Evolutionary conservation across 2,797 vertebrate genomes (phyloP), one percentile per base, ranked within the genome.

Genomic region (Coreius guichenoti): DNA sequence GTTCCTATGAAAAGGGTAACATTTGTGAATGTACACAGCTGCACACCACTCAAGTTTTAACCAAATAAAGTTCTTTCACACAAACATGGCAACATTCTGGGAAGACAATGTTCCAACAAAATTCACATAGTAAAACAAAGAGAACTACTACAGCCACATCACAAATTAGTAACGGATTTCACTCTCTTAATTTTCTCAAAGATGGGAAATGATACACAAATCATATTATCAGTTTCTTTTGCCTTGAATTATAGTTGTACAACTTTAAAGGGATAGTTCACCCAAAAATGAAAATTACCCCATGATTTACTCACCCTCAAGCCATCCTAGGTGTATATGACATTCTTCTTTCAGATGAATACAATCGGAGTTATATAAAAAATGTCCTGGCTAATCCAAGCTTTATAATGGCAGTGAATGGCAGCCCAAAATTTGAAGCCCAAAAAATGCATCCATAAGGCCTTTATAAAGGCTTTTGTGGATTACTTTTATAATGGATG

Each of bases 1-100:
- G 73, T 78, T 12, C 61, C 29, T 49, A 9, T 5, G 21, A 82
- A 36, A 56, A 65, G 11, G 36, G 51, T 2, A 19, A 78, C 23
- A 29, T 73, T 54, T 81, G 26, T 29, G 49, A 77, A 72, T 51
- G 21, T 23, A 68, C 45, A 7, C 16, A 23, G 58, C 21, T 63
- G 31, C 31, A 39, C 69, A 23, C 13, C 23, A 68, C 81, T 82
- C 56, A 54, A 56, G 31, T 45, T 26, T 36, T 69, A 78, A 65
- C 29, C 45, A 77, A 78, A 70, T 33, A 82, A 21, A 51, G 33
- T 36, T 14, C 0, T 56, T 86, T 84, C 29, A 29, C 54, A 36
- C 26, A 83, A 63, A 51, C 70, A 75, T 23, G 39, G 26, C 72
- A 63, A 61, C 58, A 73, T 72, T 82, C 36, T 70, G 36, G 7